Conservation (phyloP, 2,888 invertebrate genomes). For the Trypoxylon attenuatum region DNA sequence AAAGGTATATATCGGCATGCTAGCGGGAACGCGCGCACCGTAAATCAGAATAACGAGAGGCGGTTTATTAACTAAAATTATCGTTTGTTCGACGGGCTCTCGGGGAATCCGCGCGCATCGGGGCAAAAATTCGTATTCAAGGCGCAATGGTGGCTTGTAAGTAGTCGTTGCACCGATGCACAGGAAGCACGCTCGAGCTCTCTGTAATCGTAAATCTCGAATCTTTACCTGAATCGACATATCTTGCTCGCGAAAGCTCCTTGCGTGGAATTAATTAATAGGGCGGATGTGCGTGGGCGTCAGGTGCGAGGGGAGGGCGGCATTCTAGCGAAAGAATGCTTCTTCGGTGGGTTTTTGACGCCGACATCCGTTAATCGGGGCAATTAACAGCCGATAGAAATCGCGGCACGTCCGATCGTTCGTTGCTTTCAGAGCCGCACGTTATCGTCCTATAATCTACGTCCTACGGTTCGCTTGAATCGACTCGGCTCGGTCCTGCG, state of each 20-base stretch:
- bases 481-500: constrained; percentile 7
- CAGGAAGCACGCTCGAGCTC: neutral
- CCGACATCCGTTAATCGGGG: constrained; percentile 48
- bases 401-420: constrained; percentile 23
- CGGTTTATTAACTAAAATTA: neutral
- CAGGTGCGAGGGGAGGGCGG: too few species aligned
- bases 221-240: constrained; percentile 21
- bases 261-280: constrained; percentile 33
- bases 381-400: constrained; percentile 54
- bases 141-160: neutral
- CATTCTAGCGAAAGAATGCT: constrained; percentile 6
- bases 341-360: constrained; percentile 27
- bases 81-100: neutral
- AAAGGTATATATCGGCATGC: neutral
- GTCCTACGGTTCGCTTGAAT: constrained; percentile 21
- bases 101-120: too few species aligned
- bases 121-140: neutral
- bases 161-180: neutral
- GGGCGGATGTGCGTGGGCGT: constrained; percentile 36
- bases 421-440: constrained; percentile 24
- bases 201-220: constrained; percentile 33
- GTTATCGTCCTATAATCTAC: constrained; percentile 44
- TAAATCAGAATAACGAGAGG: neutral
- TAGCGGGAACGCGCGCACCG: neutral
- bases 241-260: constrained; percentile 18